Conservation (phyloP, 2,113 vertebrate species). For the Hepsetus odoe region DNA sequence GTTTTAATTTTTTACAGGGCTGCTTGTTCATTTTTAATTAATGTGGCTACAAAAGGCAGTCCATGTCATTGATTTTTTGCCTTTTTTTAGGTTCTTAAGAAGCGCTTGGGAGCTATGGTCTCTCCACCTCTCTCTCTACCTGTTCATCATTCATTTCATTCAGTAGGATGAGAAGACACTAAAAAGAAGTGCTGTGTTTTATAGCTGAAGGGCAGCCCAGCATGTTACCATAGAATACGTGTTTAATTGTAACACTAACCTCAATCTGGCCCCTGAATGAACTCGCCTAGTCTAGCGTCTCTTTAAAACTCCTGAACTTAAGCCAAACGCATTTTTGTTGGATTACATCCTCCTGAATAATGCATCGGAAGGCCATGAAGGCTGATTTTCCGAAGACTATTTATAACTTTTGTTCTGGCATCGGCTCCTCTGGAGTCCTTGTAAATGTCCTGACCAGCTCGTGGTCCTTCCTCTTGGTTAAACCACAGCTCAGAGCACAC, state of each 20-base stretch:
- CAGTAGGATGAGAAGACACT: background rate
- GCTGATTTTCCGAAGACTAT: slow-evolving; percentile 11
- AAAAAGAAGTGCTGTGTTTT: slow-evolving; percentile 12
- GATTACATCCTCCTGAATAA: slow-evolving; percentile 4
- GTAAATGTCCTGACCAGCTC: slow-evolving; percentile 2
- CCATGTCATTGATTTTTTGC: background rate
- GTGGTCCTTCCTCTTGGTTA: slow-evolving; percentile 15
- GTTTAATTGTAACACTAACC: background rate
- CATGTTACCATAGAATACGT: background rate
- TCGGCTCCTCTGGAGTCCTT: background rate
- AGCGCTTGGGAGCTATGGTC: background rate
- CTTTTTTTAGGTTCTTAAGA: background rate
- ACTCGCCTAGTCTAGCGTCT: background rate
- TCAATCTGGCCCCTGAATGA: background rate
- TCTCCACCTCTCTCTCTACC: background rate
- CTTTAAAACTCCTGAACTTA: background rate
- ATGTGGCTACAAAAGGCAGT: background rate
- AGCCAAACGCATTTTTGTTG: background rate
- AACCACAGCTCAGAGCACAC: slow-evolving; percentile 3
- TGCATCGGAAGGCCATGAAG: background rate
- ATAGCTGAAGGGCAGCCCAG: background rate
- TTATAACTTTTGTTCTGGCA: slow-evolving; percentile 4
- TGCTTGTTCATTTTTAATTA: background rate
- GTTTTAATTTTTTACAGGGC: background rate
- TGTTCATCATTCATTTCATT: background rate